phyloP scores from a whole-genome alignment of 1,140 invertebrate genomes.

The Cryptotermes secundus region DNA sequence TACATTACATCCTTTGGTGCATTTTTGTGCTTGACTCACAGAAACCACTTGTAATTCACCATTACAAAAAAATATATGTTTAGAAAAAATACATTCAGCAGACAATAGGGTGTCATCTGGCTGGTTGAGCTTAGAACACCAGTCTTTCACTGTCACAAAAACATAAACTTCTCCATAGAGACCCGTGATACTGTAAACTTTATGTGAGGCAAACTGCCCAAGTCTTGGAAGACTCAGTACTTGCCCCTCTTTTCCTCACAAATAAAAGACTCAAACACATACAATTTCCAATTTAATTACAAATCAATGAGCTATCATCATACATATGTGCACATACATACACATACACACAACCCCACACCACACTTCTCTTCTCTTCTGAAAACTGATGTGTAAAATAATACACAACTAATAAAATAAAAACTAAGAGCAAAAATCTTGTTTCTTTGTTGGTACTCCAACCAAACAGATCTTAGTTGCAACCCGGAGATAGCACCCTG shows the following conservation, averaged over 20 bases:
- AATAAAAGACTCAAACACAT: background rate
- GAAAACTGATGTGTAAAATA: background rate
- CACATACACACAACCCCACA: no score
- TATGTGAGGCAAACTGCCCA: background rate
- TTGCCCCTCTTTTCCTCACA: background rate
- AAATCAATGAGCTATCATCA: background rate
- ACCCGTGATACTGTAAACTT: background rate
- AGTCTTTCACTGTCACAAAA: no score
- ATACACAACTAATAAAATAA: background rate
- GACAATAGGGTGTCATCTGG: background rate
- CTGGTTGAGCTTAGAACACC: background rate
- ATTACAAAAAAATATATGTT: slow-evolving; percentile 2
- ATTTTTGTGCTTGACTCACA: slow-evolving; percentile 5
- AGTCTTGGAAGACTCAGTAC: slow-evolving; percentile 1
- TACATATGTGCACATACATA: background rate
- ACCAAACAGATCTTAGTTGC: background rate
- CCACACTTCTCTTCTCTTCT: background rate
- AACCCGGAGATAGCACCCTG: background rate
- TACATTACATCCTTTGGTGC: slow-evolving; percentile 1
- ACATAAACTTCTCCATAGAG: no score
- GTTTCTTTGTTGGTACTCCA: background rate
- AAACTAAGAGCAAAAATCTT: background rate
- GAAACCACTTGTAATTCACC: slow-evolving; percentile 8
- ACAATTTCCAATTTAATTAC: background rate
- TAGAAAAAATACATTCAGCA: slow-evolving; percentile 20